phyloP scores from a whole-genome alignment of 30 jellyfish, hydroid and myxozoan genomes.

The Euphysa ruthae region DNA sequence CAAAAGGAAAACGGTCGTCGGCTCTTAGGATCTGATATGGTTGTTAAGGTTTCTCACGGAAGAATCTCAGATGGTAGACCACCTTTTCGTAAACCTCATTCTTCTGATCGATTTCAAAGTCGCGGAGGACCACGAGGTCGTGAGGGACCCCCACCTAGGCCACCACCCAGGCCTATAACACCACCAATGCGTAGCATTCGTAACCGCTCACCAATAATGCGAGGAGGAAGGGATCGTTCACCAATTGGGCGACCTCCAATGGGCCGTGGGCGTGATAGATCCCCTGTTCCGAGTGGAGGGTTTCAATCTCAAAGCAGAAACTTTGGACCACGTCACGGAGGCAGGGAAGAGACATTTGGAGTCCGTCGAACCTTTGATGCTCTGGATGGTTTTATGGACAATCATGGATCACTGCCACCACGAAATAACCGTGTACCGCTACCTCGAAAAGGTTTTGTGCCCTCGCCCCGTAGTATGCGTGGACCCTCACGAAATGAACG shows the following conservation, averaged over 20 bases:
- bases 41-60: slow-evolving; percentile 95
- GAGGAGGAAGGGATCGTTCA: slow-evolving; percentile 31
- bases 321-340: slow-evolving; percentile 3
- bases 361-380: neutral
- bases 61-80: slow-evolving; percentile 55
- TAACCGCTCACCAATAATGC: neutral
- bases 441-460: slow-evolving; percentile 44
- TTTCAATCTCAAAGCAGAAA: no score
- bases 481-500: slow-evolving; percentile 19
- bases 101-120: slow-evolving; percentile 23
- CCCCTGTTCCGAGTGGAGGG: slow-evolving; percentile 4
- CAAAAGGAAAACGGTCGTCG: slow-evolving; percentile 71
- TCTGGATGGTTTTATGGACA: neutral
- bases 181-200: neutral
- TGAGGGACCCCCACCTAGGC: neutral
- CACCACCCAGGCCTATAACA: neutral
- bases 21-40: slow-evolving; percentile 76
- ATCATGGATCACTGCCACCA: no score
- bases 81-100: slow-evolving; percentile 26
- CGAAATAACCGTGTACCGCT: slow-evolving; percentile 8
- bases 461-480: slow-evolving; percentile 13
- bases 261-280: slow-evolving; percentile 13
- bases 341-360: slow-evolving; percentile 3
- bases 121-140: slow-evolving; percentile 7
- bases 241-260: slow-evolving; percentile 20